Conservation (phyloP, 2,113 vertebrate species). For the Rhabdornis inornatus region DNA sequence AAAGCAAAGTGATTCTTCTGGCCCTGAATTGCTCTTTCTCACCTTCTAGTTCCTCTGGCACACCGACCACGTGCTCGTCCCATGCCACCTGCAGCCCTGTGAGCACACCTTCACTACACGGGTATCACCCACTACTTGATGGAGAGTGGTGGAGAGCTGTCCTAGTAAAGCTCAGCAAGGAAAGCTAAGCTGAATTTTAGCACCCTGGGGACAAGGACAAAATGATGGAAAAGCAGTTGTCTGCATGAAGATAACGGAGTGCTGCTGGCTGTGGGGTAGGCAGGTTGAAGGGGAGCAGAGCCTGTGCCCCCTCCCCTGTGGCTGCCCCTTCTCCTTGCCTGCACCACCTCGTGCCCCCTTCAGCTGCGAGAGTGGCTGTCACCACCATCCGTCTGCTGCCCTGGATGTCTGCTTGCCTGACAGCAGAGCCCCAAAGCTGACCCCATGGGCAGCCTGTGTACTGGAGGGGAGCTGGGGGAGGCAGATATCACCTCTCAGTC, state of each 20-base stretch:
- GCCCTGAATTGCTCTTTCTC: background rate
- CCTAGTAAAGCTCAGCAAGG: background rate
- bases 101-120: rapidly evolving
- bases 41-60: background rate
- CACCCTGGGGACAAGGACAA: background rate
- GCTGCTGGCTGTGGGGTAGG: background rate
- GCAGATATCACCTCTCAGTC: constrained; percentile 53
- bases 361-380: constrained; percentile 11
- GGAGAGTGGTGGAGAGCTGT: background rate
- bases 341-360: constrained; percentile 39
- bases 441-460: background rate
- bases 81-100: background rate
- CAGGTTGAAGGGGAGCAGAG: background rate
- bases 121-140: background rate
- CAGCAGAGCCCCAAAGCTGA: constrained; percentile 34
- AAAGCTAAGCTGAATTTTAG: background rate
- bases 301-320: background rate
- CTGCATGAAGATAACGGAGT: background rate
- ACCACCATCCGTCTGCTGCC: constrained; percentile 47
- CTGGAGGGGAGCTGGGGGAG: background rate
- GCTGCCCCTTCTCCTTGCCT: background rate
- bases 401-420: background rate
- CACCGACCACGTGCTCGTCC: background rate
- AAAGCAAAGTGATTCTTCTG: background rate
- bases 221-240: background rate